phyloP scores from a whole-genome alignment of 2,113 vertebrate species.

The Speoplatyrhinus poulsoni region DNA sequence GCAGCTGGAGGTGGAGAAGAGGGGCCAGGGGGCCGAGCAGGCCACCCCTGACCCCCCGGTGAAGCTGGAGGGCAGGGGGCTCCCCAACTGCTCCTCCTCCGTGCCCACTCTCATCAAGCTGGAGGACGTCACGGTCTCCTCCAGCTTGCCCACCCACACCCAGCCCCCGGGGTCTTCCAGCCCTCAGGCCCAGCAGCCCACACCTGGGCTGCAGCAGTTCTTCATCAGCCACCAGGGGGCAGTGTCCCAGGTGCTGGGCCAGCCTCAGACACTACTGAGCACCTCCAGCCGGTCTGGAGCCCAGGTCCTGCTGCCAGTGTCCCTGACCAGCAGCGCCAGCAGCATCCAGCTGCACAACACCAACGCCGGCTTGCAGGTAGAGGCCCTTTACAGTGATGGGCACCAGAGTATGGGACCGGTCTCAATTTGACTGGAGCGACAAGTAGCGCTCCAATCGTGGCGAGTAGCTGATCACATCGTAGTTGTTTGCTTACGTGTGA shows the following conservation, averaged over 20 bases:
- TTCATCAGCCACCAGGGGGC: conserved; percentile 83
- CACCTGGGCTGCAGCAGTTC: conserved; percentile 80
- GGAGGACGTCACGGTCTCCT: conserved; percentile 68
- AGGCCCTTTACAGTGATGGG: no score
- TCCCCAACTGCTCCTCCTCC: conserved; percentile 59
- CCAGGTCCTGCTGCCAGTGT: conserved; percentile 85
- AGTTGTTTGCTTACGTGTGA: no score
- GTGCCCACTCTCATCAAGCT: conserved; percentile 66
- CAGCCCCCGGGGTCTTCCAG: conserved; percentile 28
- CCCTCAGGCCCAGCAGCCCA: conserved; percentile 32
- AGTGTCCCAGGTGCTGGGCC: conserved; percentile 82
- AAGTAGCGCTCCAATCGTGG: no score
- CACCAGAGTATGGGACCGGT: no score
- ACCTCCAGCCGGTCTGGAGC: conserved; percentile 35
- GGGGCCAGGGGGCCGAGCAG: conserved; percentile 71
- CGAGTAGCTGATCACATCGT: no score
- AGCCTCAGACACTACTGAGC: conserved; percentile 82
- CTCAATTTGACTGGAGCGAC: no score
- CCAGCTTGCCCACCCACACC: conserved; percentile 47
- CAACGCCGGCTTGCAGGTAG: conserved; percentile 86
- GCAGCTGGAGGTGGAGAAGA: conserved; percentile 95
- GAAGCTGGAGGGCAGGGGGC: conserved; percentile 63
- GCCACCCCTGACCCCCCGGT: conserved; percentile 44
- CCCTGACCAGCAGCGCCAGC: conserved; percentile 80
- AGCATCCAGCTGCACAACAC: conserved; percentile 86